These are phyloP conservation scores for Bradypodion pumilum DNA, from an alignment of 2,797 vertebrate genomes.

Conservation along the genomic window DNA sequence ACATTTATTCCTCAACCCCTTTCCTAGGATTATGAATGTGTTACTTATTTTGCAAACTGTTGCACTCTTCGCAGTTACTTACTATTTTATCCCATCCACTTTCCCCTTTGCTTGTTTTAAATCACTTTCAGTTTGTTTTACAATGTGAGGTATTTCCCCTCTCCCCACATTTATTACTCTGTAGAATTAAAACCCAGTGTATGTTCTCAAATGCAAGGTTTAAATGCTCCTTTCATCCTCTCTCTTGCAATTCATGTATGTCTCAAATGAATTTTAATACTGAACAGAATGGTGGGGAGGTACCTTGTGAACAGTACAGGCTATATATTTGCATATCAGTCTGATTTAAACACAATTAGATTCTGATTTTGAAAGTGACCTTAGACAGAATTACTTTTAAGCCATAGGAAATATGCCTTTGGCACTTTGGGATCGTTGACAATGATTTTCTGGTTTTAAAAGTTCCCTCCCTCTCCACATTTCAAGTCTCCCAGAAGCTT, in stretches of 20 bases:
- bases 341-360: not conserved
- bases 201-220: not conserved
- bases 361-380: not conserved
- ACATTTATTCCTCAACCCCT: slow-evolving; percentile 7
- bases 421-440: not conserved
- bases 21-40: no score
- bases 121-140: no score
- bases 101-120: no score
- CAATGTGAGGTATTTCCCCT: not conserved
- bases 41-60: no score
- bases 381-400: not conserved
- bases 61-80: no score
- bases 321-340: not conserved
- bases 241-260: not conserved
- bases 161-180: not conserved
- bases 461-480: no score
- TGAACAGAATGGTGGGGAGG: not conserved
- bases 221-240: not conserved
- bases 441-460: no score
- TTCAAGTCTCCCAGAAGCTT: no score
- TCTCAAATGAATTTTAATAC: not conserved
- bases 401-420: not conserved
- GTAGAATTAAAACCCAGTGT: not conserved
- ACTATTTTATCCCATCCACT: no score
- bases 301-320: not conserved